Evolutionary conservation across 1,140 invertebrate genomes (phyloP), one percentile per base, ranked within the genome.

Genomic region (Xylocopa sonorina): DNA sequence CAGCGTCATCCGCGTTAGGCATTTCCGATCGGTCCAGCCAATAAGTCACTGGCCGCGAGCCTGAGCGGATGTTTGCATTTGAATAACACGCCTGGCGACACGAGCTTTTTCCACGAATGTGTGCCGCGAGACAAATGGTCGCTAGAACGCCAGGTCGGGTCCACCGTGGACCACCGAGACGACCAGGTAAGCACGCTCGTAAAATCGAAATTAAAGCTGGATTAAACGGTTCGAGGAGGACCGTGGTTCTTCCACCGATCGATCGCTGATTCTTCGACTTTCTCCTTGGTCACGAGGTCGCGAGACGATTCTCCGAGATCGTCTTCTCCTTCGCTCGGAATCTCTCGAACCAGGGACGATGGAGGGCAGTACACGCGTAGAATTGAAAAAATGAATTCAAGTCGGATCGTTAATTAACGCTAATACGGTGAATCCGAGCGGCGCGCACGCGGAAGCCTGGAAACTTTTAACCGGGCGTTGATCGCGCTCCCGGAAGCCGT

Each of bases 71-170:
- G 87, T 88, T 79, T 88, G 84, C 89, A 91, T 92, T 91, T 92
- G 87, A 92, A 92, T 92, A 92, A 92, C 91, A 92, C 85, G 90
- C 68, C 67, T 84, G 85, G 73, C 90, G 87, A 91, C 90, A 91
- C 84, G 89, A 85, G 87, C 87, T 87, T 85, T 84, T 86, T 86
- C 84, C 81, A 84, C 80, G 87, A 82, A 88, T 90, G 85, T 88
- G 81, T 87, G 88, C 67, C 85, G 87, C 77, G 84, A 80, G 80
- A 90, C 89, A 90, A 91, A 90, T 89, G 80, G 81, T 75, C 60
- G 62, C 29, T 4, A 62, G 41, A 43, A n/a, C 27, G 7, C 21
- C 38, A 48, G 34, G 24, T 69, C n/a, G 51, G 64, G 64, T n/a
- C n/a, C n/a, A n/a, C 55, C 77, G 85, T 76, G 88, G 91, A 90